Evolutionary conservation across 1,140 invertebrate species (phyloP).

Genomic region (Brachionus koreanus): DNA sequence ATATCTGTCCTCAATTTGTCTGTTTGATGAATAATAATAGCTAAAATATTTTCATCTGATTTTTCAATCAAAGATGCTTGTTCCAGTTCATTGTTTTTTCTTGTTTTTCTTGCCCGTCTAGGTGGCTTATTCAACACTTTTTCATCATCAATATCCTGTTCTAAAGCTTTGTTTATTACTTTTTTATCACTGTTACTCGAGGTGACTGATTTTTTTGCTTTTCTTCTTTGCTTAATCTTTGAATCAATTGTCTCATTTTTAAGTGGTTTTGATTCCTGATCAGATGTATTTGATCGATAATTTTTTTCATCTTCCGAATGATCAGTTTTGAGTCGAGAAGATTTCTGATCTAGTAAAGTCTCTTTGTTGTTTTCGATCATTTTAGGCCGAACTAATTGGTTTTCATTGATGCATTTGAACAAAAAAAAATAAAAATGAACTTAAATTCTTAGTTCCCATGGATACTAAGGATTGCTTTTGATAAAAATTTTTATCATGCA

Average conservation of each 20-base stretch:
- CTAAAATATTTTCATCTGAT: conserved; percentile 37
- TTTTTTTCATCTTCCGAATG: neutral
- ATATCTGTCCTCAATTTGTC: conserved; percentile 59
- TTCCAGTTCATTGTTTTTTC: neutral
- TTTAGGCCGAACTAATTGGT: neutral
- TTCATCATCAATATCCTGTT: neutral
- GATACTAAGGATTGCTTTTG: neutral
- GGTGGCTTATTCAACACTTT: neutral
- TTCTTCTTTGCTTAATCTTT: neutral
- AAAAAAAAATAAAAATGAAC: neutral
- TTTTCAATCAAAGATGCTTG: too few relatives aligned
- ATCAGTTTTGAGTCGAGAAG: neutral
- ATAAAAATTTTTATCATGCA: neutral
- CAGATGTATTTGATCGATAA: neutral
- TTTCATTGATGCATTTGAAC: too few relatives aligned
- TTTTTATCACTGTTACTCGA: neutral
- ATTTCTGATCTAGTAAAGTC: neutral
- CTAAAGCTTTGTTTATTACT: neutral
- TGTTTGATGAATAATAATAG: conserved; percentile 54
- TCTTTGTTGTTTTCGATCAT: neutral
- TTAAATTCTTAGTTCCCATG: neutral
- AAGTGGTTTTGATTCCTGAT: neutral
- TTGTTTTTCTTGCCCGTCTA: neutral
- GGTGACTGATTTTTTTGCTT: neutral
- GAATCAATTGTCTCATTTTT: neutral